Base-by-base conservation (phyloP, 2,888 invertebrate genomes). In the Brachyopa scutellaris region DNA sequence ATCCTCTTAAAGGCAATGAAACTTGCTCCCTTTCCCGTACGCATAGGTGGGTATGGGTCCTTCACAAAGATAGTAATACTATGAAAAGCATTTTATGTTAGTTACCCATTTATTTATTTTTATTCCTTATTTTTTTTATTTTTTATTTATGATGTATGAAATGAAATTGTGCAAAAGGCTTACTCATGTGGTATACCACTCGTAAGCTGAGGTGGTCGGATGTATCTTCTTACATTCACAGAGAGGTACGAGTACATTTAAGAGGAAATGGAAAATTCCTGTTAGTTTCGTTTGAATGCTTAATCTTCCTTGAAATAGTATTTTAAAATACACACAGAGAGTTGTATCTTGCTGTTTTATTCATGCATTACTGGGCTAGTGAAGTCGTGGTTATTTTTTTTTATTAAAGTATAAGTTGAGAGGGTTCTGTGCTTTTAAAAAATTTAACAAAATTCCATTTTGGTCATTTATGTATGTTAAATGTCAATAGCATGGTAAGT, bases 91-190 rank as follows among this genome's bases (percentile, higher is more conserved):
- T 45, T 55, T 45, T 38, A 53, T 19, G 61, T 40, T 73, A 38
- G 62, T 64, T 73, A 36, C 55, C 55, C 73, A 64, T 73, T 38
- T 64, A 73, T 64, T 62, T 73, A 45, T 26, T 45, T 69, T 57
- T 67, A 23, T 57, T n/a, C n/a, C n/a, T n/a, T n/a, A n/a, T n/a
- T n/a, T n/a, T 67, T 42, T 31, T 45, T 21, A 11, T 31, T 15
- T 31, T 11, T 33, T 53, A 40, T 11, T 31, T 51, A 70, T 70
- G 38, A 59, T 38, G 47, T 42, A 59, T 61, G 40, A 40, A 36
- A 42, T 62, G 36, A 55, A 45, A 45, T 53, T 62, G 45, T 42
- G 21, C 29, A 36, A 72, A 62, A 42, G 45, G 42, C 33, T 26
- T 40, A 17, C 40, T 53, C 45, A 26, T 53, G 45, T 17, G 45